Conservation (phyloP, 2,888 invertebrate species). For the Stenodema calcarata region DNA sequence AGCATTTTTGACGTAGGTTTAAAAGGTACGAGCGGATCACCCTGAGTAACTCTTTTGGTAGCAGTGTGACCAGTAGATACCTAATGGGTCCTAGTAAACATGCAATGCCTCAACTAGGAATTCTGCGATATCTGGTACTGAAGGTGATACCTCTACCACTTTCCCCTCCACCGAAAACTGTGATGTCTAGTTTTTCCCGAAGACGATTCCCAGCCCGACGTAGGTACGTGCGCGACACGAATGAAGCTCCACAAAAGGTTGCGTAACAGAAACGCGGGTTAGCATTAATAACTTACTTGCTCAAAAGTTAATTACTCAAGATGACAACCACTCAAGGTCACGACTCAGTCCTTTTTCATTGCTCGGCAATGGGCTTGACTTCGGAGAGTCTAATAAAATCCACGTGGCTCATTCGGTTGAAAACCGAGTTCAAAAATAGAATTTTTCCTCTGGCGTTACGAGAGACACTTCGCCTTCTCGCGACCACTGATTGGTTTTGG, state of each 20-base stretch:
- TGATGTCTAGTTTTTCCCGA: neutral
- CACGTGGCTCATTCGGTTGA: neutral
- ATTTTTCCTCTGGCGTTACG: neutral
- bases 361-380: neutral
- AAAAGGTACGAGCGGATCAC: too few relatives aligned
- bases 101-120: too few relatives aligned
- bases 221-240: neutral
- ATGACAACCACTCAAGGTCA: conserved; percentile 39
- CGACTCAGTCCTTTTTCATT: neutral
- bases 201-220: neutral
- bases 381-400: neutral
- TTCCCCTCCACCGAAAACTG: neutral
- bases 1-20: too few relatives aligned
- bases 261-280: conserved; percentile 40
- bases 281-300: conserved; percentile 46
- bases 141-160: too few relatives aligned
- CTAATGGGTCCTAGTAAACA: too few relatives aligned
- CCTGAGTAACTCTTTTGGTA: too few relatives aligned
- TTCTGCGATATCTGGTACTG: too few relatives aligned
- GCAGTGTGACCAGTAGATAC: too few relatives aligned
- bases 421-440: neutral
- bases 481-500: neutral
- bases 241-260: conserved; percentile 8
- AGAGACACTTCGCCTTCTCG: neutral
- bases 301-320: conserved; percentile 44